Evolutionary conservation across 2,888 invertebrate species (phyloP).

Genomic region (Zhuqinia jingwanae): DNA sequence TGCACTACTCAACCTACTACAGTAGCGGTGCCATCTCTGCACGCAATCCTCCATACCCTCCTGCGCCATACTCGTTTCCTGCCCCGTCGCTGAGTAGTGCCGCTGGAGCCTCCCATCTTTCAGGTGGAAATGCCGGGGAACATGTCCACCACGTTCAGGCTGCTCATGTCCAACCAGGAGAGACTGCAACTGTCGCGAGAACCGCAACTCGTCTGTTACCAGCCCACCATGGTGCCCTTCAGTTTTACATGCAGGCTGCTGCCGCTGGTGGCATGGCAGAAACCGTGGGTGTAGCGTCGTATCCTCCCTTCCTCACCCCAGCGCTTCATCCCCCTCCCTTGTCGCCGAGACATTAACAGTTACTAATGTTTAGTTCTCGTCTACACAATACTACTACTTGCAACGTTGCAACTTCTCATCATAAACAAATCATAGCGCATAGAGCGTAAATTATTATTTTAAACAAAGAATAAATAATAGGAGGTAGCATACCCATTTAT

Average conservation of each 20-base stretch:
- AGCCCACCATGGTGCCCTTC: constrained; percentile 73
- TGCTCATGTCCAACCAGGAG: constrained; percentile 74
- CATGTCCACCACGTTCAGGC: constrained; percentile 72
- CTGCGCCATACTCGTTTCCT: constrained; percentile 73
- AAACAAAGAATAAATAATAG: constrained; percentile 37
- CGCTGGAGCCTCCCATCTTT: constrained; percentile 70
- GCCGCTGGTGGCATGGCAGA: constrained; percentile 74
- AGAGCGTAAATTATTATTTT: constrained; percentile 50
- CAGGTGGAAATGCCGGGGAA: constrained; percentile 71
- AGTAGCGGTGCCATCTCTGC: constrained; percentile 68
- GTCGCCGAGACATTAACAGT: constrained; percentile 75
- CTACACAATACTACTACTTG: constrained; percentile 56
- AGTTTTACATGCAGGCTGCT: constrained; percentile 74
- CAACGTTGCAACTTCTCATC: constrained; percentile 68
- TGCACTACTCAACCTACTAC: constrained; percentile 75
- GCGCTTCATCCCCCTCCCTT: constrained; percentile 75
- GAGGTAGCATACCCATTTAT: too few relatives aligned
- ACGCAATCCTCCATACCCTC: constrained; percentile 73
- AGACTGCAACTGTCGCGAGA: constrained; percentile 70
- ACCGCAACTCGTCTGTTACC: constrained; percentile 73
- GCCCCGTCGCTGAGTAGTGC: constrained; percentile 70
- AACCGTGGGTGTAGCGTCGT: constrained; percentile 72
- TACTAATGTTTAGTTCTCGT: constrained; percentile 59
- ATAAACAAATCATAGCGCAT: constrained; percentile 5
- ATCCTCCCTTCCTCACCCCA: constrained; percentile 73